Evolutionary conservation across 2,797 vertebrate species (phyloP).

Genomic region (Bradypus variegatus): DNA sequence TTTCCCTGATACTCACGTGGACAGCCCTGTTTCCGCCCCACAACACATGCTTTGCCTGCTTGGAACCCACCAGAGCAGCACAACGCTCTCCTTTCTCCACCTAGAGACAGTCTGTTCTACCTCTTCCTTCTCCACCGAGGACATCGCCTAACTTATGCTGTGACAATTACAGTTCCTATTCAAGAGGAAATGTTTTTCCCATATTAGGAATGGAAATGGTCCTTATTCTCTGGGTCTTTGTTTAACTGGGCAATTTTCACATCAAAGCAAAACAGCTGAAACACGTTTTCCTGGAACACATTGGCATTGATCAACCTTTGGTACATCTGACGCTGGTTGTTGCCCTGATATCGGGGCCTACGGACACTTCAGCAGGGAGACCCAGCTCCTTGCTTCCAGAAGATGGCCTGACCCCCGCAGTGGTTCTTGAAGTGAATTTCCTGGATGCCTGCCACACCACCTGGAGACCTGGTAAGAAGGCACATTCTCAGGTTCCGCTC

Average conservation of each 20-base stretch:
- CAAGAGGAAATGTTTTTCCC: neutral
- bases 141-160: neutral
- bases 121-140: neutral
- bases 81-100: neutral
- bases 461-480: neutral
- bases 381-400: neutral
- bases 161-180: neutral
- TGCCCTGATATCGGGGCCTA: neutral
- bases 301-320: neutral
- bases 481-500: neutral
- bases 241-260: neutral
- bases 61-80: neutral
- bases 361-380: neutral
- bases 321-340: neutral
- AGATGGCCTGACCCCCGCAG: neutral
- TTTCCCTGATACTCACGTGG: neutral
- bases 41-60: neutral
- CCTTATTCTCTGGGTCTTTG: neutral
- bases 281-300: neutral
- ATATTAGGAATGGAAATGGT: neutral
- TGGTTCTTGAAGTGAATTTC: neutral
- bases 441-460: neutral
- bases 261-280: neutral
- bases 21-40: neutral
- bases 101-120: neutral